phyloP scores from a whole-genome alignment of 1,140 invertebrate genomes.

The Brachionus rubens region DNA sequence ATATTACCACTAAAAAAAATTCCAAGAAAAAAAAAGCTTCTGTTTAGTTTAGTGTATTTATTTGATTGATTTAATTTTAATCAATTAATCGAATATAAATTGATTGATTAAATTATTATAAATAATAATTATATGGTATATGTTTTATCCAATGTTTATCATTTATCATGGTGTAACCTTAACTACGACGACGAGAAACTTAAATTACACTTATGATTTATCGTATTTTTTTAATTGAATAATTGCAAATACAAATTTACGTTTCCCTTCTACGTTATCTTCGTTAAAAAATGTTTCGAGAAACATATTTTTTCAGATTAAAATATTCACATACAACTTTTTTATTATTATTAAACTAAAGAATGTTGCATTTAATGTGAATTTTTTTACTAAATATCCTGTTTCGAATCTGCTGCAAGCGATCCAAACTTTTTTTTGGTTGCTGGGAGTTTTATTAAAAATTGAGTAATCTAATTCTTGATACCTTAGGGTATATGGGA shows the following conservation, averaged over 20 bases:
- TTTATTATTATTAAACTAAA: background rate
- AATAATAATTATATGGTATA: background rate
- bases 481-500: no score
- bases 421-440: no score
- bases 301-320: conserved; percentile 29
- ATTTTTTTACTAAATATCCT: background rate
- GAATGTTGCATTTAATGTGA: conserved; percentile 23
- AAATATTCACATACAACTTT: background rate
- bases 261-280: background rate
- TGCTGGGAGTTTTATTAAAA: no score
- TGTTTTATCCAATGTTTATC: background rate
- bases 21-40: background rate
- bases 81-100: conserved; percentile 41
- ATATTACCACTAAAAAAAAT: background rate
- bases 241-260: no score
- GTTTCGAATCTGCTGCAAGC: background rate
- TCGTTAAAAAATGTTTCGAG: background rate
- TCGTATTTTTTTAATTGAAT: conserved; percentile 8
- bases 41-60: no score
- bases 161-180: conserved; percentile 33
- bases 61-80: conserved; percentile 20
- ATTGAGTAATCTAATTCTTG: no score
- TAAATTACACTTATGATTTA: conserved; percentile 4
- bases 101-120: conserved; percentile 35
- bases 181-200: background rate